phyloP scores from a whole-genome alignment of 2,113 vertebrate genomes.

The Podarcis cretensis region DNA sequence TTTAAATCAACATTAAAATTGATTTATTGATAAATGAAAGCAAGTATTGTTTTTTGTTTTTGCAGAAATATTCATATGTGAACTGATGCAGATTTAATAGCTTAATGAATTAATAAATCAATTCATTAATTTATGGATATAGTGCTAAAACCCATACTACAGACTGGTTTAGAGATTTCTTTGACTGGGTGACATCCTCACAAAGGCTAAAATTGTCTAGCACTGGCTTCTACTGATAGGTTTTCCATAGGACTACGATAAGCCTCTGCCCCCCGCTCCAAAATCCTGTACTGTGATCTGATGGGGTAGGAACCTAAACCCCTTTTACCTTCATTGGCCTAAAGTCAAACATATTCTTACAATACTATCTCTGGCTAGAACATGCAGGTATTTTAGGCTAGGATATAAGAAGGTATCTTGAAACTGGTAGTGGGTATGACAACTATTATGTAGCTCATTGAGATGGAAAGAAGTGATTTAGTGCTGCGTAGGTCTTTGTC shows the following conservation, averaged over 20 bases:
- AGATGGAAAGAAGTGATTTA: constrained; percentile 60
- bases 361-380: constrained; percentile 11
- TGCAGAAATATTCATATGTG: not conserved
- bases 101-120: not conserved
- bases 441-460: constrained; percentile 65
- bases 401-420: constrained; percentile 43
- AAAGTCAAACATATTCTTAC: not conserved
- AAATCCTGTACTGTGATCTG: not conserved
- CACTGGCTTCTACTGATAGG: not conserved
- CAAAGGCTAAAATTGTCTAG: not conserved
- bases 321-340: not conserved
- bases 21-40: not conserved
- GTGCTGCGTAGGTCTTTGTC: constrained; percentile 58
- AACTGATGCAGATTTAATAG: not conserved
- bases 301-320: no score
- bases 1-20: not conserved
- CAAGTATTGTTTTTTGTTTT: no score
- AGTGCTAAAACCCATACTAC: not conserved
- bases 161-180: not conserved
- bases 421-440: constrained; percentile 46
- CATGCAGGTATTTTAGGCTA: constrained; percentile 6
- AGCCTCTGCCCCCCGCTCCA: not conserved
- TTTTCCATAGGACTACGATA: not conserved
- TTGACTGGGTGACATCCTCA: not conserved
- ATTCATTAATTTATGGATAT: no score